Evolutionary conservation across 2,888 invertebrate species (phyloP), one percentile per base, ranked within the genome.

Genomic region (Ichneumon xanthorius): DNA sequence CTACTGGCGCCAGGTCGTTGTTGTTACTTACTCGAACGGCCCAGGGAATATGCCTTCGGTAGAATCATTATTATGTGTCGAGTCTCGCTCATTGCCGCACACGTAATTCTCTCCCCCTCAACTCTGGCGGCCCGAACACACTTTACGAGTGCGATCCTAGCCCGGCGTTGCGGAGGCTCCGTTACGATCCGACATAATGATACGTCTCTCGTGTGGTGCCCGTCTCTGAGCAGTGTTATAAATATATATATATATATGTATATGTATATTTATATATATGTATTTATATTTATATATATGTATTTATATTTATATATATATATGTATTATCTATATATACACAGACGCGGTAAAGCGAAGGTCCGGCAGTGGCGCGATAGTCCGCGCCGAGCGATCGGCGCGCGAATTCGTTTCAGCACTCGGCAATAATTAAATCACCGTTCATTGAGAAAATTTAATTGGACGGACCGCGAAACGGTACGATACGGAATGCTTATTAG

Each of bases 161-260:
- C 45, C 37, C 45, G 19, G 22, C 73, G 65, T 77, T 55, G 26
- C n/a, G 67, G 16, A 40, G 63, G 78, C 68, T 81, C 81, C 75
- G 78, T 79, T 81, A 85, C 85, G 78, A 81, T 81, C 81, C 81
- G 75, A 79, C 73, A 55, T 85, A 85, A 85, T 85, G 85, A 85
- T 85, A 85, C 81, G 81, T 85, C 68, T 84, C 85, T 73, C 70
- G 73, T 73, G 58, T 26, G 58, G 11, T 16, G n/a, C 58, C 63
- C 63, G 48, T 75, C 55, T 77, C 63, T 30, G 53, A 40, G 45
- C 11, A 61, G 16, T 19, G 37, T 33, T 33, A 33, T n/a, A n/a
- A n/a, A n/a, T n/a, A 33, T 1, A 40, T 40, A 40, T 40, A 40
- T 40, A 0, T 40, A 40, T 40, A 77, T 33, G 55, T 14, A 16